Percentiles rank a stretch among this genome's conserved stretches.
These are phyloP conservation scores for Campopleginae sp. DNA, from an alignment of 2,888 invertebrate species.

Conservation along the genomic window DNA sequence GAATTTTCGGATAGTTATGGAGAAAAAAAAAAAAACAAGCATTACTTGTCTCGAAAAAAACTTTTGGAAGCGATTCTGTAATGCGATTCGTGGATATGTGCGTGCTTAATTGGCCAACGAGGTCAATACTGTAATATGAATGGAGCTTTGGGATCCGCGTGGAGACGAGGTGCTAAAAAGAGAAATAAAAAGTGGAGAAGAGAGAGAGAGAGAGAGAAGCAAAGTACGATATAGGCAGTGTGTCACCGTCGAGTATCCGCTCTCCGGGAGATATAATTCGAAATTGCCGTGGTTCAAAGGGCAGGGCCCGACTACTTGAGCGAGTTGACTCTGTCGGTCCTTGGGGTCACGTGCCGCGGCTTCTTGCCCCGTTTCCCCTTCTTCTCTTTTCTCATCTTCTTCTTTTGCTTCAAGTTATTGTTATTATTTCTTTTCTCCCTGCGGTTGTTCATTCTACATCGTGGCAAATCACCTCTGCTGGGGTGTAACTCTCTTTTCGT, in stretches of 20 bases:
- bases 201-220: constrained; percentile 13
- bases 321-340: constrained; percentile 82
- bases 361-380: constrained; percentile 72
- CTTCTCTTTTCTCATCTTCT: constrained; percentile 41
- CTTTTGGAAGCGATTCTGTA: background rate
- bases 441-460: constrained; percentile 44
- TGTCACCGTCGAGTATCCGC: constrained; percentile 79
- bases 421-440: constrained; percentile 58
- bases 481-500: constrained; percentile 1
- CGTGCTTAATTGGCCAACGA: constrained; percentile 56
- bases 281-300: constrained; percentile 83
- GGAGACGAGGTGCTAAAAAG: constrained; percentile 23
- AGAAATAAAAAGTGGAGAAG: background rate
- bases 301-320: constrained; percentile 83
- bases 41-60: background rate
- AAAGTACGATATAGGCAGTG: constrained; percentile 55
- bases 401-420: constrained; percentile 41
- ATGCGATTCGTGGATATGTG: constrained; percentile 31
- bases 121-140: constrained; percentile 64
- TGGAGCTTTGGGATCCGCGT: constrained; percentile 54
- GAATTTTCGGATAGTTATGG: background rate
- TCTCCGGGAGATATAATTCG: constrained; percentile 82
- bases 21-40: background rate
- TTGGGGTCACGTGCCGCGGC: constrained; percentile 82
- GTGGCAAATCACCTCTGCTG: constrained; percentile 21